A percentile compares a stretch with the other conserved stretches of the same genome.
These are phyloP conservation scores for Heliconius hermathena DNA, from an alignment of 1,140 invertebrate genomes.

Conservation along the genomic window DNA sequence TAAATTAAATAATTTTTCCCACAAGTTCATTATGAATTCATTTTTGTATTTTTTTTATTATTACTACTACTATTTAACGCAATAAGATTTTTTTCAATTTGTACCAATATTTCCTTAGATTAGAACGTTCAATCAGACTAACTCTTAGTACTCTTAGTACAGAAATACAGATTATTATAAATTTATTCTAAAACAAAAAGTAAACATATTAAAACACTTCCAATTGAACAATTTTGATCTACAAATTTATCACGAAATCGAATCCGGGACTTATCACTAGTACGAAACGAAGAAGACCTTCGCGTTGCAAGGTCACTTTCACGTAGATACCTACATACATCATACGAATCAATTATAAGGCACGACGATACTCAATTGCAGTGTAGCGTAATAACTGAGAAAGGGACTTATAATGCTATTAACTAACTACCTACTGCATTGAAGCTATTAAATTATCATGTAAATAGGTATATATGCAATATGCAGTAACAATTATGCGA, in stretches of 20 bases:
- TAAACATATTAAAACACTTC: not conserved
- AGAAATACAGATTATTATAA: no score
- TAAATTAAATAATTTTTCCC: no score
- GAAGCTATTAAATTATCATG: not conserved
- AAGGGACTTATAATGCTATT: not conserved
- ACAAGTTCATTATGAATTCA: no score
- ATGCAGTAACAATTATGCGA: not conserved
- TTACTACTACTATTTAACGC: no score
- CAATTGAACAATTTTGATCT: not conserved
- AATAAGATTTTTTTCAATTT: no score
- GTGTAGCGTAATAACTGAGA: not conserved
- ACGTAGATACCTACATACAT: not conserved
- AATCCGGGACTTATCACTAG: not conserved
- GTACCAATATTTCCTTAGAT: no score
- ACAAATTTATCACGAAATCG: not conserved
- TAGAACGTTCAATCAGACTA: no score
- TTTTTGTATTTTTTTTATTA: no score
- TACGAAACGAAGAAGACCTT: not conserved
- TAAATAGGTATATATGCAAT: not conserved
- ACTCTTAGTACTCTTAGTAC: no score
- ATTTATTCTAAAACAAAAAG: no score
- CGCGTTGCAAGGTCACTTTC: not conserved
- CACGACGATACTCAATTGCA: slow-evolving; percentile 2
- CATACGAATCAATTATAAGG: not conserved
- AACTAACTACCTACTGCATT: not conserved